Conservation (phyloP, 1,140 invertebrate genomes). For the Bombus sylvicola region DNA sequence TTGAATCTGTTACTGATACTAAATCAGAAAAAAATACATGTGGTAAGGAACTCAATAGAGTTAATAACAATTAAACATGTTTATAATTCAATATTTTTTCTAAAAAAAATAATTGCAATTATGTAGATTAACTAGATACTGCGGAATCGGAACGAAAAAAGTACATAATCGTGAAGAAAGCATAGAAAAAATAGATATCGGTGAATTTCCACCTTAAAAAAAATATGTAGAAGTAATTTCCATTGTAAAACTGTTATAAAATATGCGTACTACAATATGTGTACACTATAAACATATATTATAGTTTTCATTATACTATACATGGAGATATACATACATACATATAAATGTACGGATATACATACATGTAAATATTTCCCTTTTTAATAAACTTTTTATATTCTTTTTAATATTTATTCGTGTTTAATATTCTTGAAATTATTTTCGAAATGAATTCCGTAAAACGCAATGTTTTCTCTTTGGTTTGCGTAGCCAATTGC, state of each 20-base stretch:
- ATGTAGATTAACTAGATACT: neutral
- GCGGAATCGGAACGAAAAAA: constrained; percentile 30
- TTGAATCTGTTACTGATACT: constrained; percentile 49
- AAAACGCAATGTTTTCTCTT: neutral
- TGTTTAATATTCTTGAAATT: too few species aligned
- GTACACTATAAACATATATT: neutral
- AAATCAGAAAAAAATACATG: constrained; percentile 40
- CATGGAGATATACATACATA: neutral
- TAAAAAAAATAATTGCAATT: neutral
- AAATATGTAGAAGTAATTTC: constrained; percentile 5
- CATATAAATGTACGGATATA: too few species aligned
- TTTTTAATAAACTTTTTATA: neutral
- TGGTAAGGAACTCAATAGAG: constrained; percentile 18
- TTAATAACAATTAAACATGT: neutral
- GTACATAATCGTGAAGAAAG: constrained; percentile 41
- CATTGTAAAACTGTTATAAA: constrained; percentile 20
- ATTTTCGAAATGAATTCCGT: neutral
- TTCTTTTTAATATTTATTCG: neutral
- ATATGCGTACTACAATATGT: neutral
- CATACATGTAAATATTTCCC: too few species aligned
- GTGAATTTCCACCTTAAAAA: constrained; percentile 53
- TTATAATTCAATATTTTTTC: neutral
- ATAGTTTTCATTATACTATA: constrained; percentile 1
- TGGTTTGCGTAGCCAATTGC: constrained; percentile 9
- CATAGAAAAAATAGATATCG: constrained; percentile 67